Evolutionary conservation across 2,113 vertebrate species (phyloP).

Genomic region (Narcine bancroftii): DNA sequence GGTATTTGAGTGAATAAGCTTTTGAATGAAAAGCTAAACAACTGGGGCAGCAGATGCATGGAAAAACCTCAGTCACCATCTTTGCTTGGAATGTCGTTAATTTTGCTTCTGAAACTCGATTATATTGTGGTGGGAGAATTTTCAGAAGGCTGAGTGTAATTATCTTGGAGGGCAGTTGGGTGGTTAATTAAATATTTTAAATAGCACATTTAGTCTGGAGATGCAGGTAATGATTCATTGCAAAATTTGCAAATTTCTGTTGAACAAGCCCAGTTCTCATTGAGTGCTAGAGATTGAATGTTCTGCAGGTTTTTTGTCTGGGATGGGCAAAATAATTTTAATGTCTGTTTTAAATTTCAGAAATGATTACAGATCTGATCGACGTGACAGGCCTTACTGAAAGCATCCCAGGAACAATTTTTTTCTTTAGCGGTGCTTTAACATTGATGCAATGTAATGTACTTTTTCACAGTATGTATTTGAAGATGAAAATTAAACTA

Average conservation of each 20-base stretch:
- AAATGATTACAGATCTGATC: conserved; percentile 64
- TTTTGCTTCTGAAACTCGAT: too few species aligned
- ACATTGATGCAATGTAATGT: conserved; percentile 36
- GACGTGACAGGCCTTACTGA: conserved; percentile 66
- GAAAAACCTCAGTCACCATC: too few species aligned
- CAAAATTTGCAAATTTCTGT: neutral
- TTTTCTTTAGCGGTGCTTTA: conserved; percentile 40
- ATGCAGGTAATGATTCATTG: too few species aligned
- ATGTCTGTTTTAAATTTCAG: conserved; percentile 43
- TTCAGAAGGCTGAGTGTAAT: too few species aligned
- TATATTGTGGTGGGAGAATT: too few species aligned
- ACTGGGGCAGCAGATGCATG: too few species aligned
- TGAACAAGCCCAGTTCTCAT: neutral
- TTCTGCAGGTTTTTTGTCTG: neutral
- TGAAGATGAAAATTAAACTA: conserved; percentile 35
- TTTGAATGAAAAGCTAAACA: too few species aligned
- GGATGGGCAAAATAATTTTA: neutral
- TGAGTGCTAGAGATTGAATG: neutral
- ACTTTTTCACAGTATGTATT: conserved; percentile 37
- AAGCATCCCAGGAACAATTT: conserved; percentile 33
- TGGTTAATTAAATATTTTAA: too few species aligned
- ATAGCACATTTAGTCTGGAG: too few species aligned
- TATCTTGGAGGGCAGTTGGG: too few species aligned
- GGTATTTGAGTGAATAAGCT: too few species aligned
- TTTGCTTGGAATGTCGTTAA: too few species aligned